Base-by-base conservation (phyloP, 1,140 invertebrate species). In the Orussus abietinus region DNA sequence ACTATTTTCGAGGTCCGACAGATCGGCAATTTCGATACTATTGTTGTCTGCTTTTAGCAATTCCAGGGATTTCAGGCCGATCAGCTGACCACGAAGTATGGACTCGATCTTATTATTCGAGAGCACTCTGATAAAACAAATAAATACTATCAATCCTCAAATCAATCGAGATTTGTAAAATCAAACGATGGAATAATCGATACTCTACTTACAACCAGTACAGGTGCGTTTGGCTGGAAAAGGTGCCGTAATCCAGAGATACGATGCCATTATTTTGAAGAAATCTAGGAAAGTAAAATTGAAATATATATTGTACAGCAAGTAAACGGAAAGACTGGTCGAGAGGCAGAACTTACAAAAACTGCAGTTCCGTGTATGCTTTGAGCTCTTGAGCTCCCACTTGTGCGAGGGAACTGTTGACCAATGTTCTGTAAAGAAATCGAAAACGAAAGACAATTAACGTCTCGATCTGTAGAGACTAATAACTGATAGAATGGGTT, bases 1-100 rank as follows among this genome's bases (percentile, higher is more conserved):
- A 41, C 77, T 67, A 12, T 70, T 64, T 18, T 57, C 59, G 30
- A 77, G 61, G 39, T 67, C 60, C 1, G 51, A 49, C 33, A 78
- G 64, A 51, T 76, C 61, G 2, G 70, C 61, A 5, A 22, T 18
- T 6, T 13, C 17, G 39, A 77, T 62, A 60, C 61, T 43, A 55
- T 77, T 77, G 32, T 68, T 47, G 7, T 73, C 55, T 10, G 74
- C 44, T 41, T 59, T 64, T 10, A 80, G 46, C 48, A 64, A 75
- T 18, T 72, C 50, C 19, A 80, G 53, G 3, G 62, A 59, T 5
- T 35, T 34, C 28, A 80, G 47, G 19, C 72, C 72, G 9, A 35
- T 19, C 12, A 79, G 65, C 18, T 74, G 55, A 3, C 66, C 73
- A 4, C 47, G 25, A 1, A 51, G 46, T 36, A 79, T 53, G 47